Evolutionary conservation across 2,888 invertebrate genomes (phyloP), one percentile per base, ranked within the genome.

Genomic region (Sepiola atlantica): DNA sequence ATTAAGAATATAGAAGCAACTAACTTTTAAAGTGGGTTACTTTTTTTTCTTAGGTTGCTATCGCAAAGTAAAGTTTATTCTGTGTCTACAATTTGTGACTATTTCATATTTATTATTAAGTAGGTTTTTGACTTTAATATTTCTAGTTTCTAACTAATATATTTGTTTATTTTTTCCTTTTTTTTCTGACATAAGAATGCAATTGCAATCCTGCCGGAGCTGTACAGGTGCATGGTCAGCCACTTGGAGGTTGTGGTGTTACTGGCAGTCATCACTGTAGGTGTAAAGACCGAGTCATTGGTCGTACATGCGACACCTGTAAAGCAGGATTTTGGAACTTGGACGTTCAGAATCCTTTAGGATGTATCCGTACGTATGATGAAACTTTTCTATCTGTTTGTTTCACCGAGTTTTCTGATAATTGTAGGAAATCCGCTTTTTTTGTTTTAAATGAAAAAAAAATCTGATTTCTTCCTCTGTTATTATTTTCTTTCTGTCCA

Each of bases 181-280:
- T 2, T 57, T 93, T 92, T 92, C 21, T 57, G n/a, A 55, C n/a
- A 45, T 61, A 94, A 97, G 97, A 96, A 96, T 99, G 99, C 97
- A 99, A 99, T 97, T 99, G 99, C 97, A 98, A 99, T 97, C 99
- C 99, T 0, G 98, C 98, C 94, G 99, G 99, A 94, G 99, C 99
- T 12, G 96, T 97, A 94, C 96, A 97, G 93, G 98, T 99, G 96
- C 97, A 97, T 97, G 99, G 99, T 20, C 99, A 99, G 97, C 97
- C 97, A 0, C 96, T 97, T n/a, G 97, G 97, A 77, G 97, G 97
- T 20, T 97, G 97, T 96, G 96, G 96, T 14, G 95, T 96, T 94
- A 57, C 99, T 98, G 95, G 95, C 0, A 98, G 98, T 24, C 99
- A 99, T 0, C 99, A 99, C 97, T 99, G 99, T 96, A 98, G 99